Percentiles rank a stretch among this genome's conserved stretches.
Conservation (phyloP, 30 jellyfish, hydroid and myxozoan species). For the Aurelia sp. region DNA sequence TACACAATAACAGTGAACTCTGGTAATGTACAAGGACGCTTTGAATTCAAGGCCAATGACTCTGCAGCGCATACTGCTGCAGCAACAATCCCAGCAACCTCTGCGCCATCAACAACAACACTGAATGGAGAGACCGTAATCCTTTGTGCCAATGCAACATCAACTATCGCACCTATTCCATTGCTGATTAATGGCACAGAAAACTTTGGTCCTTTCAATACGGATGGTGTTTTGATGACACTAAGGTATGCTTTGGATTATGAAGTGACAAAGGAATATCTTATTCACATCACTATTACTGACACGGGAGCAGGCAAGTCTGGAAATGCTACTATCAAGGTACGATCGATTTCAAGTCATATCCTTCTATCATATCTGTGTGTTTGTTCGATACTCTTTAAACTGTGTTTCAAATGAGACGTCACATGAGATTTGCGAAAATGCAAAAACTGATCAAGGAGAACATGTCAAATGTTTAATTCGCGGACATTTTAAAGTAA, state of each 20-base stretch:
- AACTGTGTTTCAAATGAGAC: no score
- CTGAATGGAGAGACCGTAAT: conserved; percentile 75
- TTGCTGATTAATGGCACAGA: conserved; percentile 46
- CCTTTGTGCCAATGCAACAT: conserved; percentile 80
- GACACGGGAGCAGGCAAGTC: conserved; percentile 52
- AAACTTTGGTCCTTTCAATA: conserved; percentile 45
- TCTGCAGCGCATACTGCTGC: conserved; percentile 82
- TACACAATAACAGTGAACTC: conserved; percentile 65
- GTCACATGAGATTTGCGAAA: no score
- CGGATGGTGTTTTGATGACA: conserved; percentile 59
- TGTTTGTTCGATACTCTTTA: no score
- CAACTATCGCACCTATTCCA: conserved; percentile 59
- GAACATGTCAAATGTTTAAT: no score
- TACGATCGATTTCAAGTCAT: not conserved
- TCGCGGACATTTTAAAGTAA: no score
- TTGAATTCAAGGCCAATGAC: conserved; percentile 67
- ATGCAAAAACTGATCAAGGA: no score
- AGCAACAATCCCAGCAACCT: conserved; percentile 67
- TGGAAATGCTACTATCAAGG: conserved; percentile 77
- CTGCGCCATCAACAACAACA: conserved; percentile 73
- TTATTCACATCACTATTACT: conserved; percentile 53
- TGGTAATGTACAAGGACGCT: conserved; percentile 85
- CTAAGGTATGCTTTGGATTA: conserved; percentile 69
- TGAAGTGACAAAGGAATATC: conserved; percentile 74
- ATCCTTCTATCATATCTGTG: no score